Evolutionary conservation across 2,113 vertebrate species (phyloP), one percentile per base, ranked within the genome.

Genomic region (Myocastor coypus): DNA sequence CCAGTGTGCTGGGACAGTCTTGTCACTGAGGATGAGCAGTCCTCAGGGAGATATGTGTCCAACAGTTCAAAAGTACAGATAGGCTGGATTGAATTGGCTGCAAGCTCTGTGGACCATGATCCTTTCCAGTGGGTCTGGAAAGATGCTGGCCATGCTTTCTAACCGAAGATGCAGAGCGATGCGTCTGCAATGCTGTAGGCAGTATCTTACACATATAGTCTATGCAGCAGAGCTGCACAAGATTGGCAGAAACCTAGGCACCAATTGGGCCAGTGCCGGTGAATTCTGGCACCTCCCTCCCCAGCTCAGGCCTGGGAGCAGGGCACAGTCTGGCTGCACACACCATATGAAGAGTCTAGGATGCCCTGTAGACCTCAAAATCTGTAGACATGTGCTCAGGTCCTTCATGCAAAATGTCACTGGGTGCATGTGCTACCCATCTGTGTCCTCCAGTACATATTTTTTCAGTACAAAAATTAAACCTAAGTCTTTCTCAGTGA

Each of bases 311-410:
- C 66, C 37, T 68, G 61, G 78, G 40, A 55, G 78, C 7, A 6
- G 7, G 22, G 34, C 50, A 73, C 0, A 2, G 30, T 3, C 24
- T 1, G 5, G 6, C 14, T 40, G 11, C n/a, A n/a, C n/a, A n/a
- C n/a, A n/a, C n/a, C n/a, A n/a, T n/a, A n/a, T n/a, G n/a, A n/a
- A n/a, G n/a, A n/a, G n/a, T n/a, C n/a, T n/a, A 78, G 57, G 37
- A 9, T 32, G 19, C 85, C 13, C 32, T 3, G 4, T 34, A 24
- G 50, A 69, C 22, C 55, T 13, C 85, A 28, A 10, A 87, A 26
- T 4, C 46, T 32, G 34, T 19, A 22, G 32, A 52, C n/a, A 32
- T n/a, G 16, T 3, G 68, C 34, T 12, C 46, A 71, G 24, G 50
- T 28, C 50, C 50, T 24, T 57, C 37, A 5, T 3, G 3, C 28